Evolutionary conservation across 2,113 vertebrate species (phyloP), one percentile per base, ranked within the genome.

Genomic region (Solea senegalensis): DNA sequence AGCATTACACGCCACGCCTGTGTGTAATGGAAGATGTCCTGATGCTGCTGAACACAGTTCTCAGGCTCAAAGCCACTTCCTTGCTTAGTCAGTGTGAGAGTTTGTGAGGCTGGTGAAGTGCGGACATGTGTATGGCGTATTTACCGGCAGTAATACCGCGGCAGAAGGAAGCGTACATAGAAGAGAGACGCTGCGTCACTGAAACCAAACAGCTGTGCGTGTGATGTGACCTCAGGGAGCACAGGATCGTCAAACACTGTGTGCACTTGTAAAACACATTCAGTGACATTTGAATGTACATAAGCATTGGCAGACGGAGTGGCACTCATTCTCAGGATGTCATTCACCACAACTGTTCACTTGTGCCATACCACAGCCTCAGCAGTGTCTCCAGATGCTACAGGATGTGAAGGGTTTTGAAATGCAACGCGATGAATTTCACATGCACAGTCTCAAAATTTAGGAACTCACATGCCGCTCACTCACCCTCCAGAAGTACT

Each of bases 401-500:
- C 85, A 89, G 80, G 84, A 89, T 84, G 85, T 86, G 59, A 84
- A 78, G 16, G 9, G 21, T 67, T 69, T 60, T 84, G 41, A 84
- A 57, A 71, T 49, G 51, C 8, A 56, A 12, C 43, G 15, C 16
- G 1, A 51, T 12, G 14, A 39, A 66, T 73, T 64, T 71, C 28
- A 76, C 60, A 48, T 56, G 28, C 45, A 65, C 52, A 34, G 10
- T 14, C 10, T 70, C n/a, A 69, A 16, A 74, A 68, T 72, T 14
- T 39, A 62, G 10, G 71, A 8, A 15, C 34, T 70, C 55, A 61
- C 40, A 48, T 15, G 53, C 21, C 12, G 8, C 53, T 50, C 11
- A 91, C 96, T 97, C 91, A 98, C 97, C 95, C 96, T 94, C 97
- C 97, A 98, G 74, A 98, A 97, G 69, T 97, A 98, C 89, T 97